A percentile compares a stretch with the other conserved stretches of the same genome.
Conservation (phyloP, 2,888 invertebrate genomes). For the Punctoribates punctum region DNA sequence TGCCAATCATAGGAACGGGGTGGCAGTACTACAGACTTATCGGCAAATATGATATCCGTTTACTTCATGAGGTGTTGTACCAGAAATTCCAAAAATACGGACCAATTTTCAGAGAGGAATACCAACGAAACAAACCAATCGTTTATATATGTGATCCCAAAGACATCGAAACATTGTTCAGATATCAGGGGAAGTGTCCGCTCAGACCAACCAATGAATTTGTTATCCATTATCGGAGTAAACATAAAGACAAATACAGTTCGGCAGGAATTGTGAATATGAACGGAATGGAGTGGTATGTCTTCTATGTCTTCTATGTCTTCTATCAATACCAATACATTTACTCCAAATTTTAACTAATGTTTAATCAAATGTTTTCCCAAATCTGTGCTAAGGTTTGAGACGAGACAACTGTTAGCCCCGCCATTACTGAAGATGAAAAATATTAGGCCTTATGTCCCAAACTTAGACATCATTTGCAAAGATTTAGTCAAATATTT, state of each 20-base stretch:
- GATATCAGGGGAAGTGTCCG: conserved; percentile 49
- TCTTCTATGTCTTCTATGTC: too few relatives aligned
- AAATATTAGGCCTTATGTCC: conserved; percentile 43
- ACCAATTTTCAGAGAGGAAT: conserved; percentile 49
- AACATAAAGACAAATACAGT: conserved; percentile 48
- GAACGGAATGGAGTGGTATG: conserved; percentile 49
- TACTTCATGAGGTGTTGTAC: conserved; percentile 48
- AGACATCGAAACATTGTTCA: conserved; percentile 49
- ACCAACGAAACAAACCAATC: conserved; percentile 47
- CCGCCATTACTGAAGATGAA: conserved; percentile 46
- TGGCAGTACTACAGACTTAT: conserved; percentile 49
- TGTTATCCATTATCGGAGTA: conserved; percentile 47
- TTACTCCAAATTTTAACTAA: too few relatives aligned
- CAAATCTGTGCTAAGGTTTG: neutral
- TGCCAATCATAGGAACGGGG: conserved; percentile 49
- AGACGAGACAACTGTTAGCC: conserved; percentile 44
- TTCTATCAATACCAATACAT: too few relatives aligned
- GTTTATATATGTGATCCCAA: conserved; percentile 49
- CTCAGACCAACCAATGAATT: conserved; percentile 49
- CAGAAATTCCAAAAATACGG: conserved; percentile 50
- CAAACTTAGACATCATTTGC: conserved; percentile 45
- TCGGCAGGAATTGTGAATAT: conserved; percentile 48
- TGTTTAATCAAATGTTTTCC: too few relatives aligned
- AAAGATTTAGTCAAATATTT: conserved; percentile 47
- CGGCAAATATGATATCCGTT: conserved; percentile 47